These are phyloP conservation scores for Anarsia innoxiella DNA, from an alignment of 2,888 invertebrate genomes.

Conservation along the genomic window DNA sequence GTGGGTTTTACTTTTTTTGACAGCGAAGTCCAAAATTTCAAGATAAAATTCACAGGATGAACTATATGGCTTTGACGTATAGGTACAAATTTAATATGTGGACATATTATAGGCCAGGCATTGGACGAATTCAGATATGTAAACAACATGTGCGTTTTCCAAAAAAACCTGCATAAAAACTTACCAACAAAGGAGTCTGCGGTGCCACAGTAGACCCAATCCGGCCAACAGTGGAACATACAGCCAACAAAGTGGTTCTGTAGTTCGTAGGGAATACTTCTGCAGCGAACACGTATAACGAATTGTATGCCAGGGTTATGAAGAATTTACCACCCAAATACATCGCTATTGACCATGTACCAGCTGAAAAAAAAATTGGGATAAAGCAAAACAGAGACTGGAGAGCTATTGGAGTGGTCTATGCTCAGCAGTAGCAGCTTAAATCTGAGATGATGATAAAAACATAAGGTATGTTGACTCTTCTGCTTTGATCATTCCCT, in stretches of 20 bases:
- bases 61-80: too few relatives aligned
- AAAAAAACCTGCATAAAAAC: conserved; percentile 23
- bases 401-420: too few relatives aligned
- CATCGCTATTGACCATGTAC: conserved; percentile 70
- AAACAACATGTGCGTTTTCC: too few relatives aligned
- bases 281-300: conserved; percentile 80
- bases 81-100: too few relatives aligned
- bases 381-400: too few relatives aligned
- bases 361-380: conserved; percentile 45
- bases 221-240: conserved; percentile 81
- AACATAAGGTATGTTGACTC: too few relatives aligned
- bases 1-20: not conserved
- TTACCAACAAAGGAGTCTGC: conserved; percentile 79
- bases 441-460: too few relatives aligned
- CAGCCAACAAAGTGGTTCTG: conserved; percentile 78
- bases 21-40: not conserved
- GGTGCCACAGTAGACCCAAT: conserved; percentile 80
- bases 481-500: too few relatives aligned
- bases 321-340: conserved; percentile 81
- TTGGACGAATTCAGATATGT: too few relatives aligned
- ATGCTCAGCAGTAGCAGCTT: too few relatives aligned
- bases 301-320: conserved; percentile 79
- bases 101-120: too few relatives aligned
- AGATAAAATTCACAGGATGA: not conserved
- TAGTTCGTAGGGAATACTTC: conserved; percentile 82